phyloP scores from a whole-genome alignment of 2,113 vertebrate genomes.

The Neotoma lepida region DNA sequence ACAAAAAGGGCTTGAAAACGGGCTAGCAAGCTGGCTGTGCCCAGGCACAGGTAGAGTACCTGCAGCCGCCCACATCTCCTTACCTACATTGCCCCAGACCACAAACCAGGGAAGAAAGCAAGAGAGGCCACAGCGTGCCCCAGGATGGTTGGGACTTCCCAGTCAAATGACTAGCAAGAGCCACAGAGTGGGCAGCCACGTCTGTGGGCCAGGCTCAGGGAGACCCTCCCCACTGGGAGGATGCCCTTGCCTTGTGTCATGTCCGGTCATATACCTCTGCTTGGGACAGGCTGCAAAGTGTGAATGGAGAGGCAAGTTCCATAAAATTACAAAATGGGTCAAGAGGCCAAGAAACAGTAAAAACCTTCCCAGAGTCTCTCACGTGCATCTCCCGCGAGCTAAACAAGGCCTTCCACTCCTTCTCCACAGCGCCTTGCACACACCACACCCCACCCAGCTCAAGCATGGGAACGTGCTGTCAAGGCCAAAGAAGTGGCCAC shows the following conservation, averaged over 20 bases:
- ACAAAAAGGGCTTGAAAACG: neutral
- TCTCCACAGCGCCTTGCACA: neutral
- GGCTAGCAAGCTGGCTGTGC: neutral
- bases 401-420: neutral
- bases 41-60: neutral
- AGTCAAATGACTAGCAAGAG: neutral
- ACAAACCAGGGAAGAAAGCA: neutral
- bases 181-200: neutral
- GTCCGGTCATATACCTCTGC: neutral
- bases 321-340: neutral
- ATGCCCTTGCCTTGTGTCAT: neutral
- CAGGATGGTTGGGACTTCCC: neutral
- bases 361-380: neutral
- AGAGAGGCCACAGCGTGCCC: neutral
- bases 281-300: neutral
- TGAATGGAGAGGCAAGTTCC: neutral
- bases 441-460: neutral
- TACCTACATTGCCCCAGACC: neutral
- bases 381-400: neutral
- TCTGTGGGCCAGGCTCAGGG: too few species aligned
- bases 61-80: conserved; percentile 17
- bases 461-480: neutral
- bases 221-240: neutral
- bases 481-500: conserved; percentile 7
- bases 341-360: neutral